Percentiles rank a stretch among this genome's conserved stretches.
Conservation (phyloP, 2,888 invertebrate species). For the Latrodectus elegans region DNA sequence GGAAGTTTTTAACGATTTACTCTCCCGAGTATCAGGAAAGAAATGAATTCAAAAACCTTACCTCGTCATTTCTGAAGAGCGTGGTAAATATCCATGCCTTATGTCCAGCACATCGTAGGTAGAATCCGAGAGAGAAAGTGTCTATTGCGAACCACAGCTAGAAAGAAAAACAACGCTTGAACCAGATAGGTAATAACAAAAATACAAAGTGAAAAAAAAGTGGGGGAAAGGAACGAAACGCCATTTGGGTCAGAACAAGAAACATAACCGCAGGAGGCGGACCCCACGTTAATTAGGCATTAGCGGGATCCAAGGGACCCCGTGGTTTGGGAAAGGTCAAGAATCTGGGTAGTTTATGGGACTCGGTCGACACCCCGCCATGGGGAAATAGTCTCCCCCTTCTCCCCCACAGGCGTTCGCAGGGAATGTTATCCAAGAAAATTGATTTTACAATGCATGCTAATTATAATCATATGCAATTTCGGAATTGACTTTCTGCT, state of each 20-base stretch:
- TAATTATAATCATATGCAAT: too few species aligned
- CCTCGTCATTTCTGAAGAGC: background rate
- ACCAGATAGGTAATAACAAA: slow-evolving; percentile 45
- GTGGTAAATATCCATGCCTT: too few species aligned
- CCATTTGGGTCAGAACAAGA: slow-evolving; percentile 61
- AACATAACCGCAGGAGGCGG: slow-evolving; percentile 54
- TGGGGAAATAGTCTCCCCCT: background rate
- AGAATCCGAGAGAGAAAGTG: background rate
- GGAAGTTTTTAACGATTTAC: too few species aligned
- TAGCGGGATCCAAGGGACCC: slow-evolving; percentile 62
- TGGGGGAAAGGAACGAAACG: slow-evolving; percentile 43
- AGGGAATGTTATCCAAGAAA: background rate
- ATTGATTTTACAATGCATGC: too few species aligned
- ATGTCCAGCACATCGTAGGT: background rate
- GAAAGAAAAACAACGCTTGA: slow-evolving; percentile 31
- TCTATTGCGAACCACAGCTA: background rate
- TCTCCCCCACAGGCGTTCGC: background rate
- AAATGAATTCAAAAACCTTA: background rate
- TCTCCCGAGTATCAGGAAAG: too few species aligned
- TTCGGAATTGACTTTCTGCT: too few species aligned
- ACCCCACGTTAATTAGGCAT: slow-evolving; percentile 69
- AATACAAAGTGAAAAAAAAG: background rate
- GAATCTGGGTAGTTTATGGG: slow-evolving; percentile 66
- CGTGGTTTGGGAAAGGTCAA: slow-evolving; percentile 48
- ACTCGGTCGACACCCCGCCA: slow-evolving; percentile 40